Percentiles rank a stretch among this genome's conserved stretches.
Conservation (phyloP, 2,888 invertebrate genomes). For the Caenorhabditis sinica region DNA sequence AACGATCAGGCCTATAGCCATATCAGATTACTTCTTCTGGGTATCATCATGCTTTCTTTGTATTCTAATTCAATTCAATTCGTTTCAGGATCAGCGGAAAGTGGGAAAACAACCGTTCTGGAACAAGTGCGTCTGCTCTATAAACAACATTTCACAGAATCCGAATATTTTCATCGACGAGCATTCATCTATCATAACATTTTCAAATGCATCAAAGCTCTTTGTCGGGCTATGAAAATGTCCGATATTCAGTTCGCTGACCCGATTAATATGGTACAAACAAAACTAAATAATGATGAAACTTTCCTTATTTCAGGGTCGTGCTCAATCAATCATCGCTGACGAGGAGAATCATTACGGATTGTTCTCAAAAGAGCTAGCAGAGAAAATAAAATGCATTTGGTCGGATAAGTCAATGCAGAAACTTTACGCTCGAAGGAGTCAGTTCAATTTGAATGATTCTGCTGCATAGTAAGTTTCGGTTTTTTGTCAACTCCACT, state of each 20-base stretch:
- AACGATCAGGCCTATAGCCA: slow-evolving; percentile 36
- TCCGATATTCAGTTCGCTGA: slow-evolving; percentile 59
- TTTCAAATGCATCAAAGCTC: slow-evolving; percentile 68
- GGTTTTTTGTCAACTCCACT: slow-evolving; percentile 1
- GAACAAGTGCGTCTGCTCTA: slow-evolving; percentile 75
- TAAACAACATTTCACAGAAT: slow-evolving; percentile 73
- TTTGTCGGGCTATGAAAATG: slow-evolving; percentile 63
- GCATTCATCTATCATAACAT: slow-evolving; percentile 78
- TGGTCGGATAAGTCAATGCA: slow-evolving; percentile 77
- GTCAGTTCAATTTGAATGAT: slow-evolving; percentile 77
- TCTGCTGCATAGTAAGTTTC: slow-evolving; percentile 74
- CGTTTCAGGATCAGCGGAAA: slow-evolving; percentile 76
- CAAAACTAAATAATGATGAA: background rate
- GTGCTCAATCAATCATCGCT: slow-evolving; percentile 67
- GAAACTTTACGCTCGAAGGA: slow-evolving; percentile 72
- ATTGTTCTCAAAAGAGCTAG: slow-evolving; percentile 61
- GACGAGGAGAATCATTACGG: slow-evolving; percentile 66
- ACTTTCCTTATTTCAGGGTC: slow-evolving; percentile 53
- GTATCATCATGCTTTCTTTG: background rate
- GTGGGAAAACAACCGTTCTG: slow-evolving; percentile 79
- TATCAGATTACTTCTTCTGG: slow-evolving; percentile 44
- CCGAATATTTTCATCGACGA: slow-evolving; percentile 75
- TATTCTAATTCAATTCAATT: slow-evolving; percentile 8
- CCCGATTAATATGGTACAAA: slow-evolving; percentile 69
- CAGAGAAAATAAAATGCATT: slow-evolving; percentile 56